These are phyloP conservation scores for Lepeophtheirus salmonis DNA, from an alignment of 1,140 invertebrate genomes.

Conservation along the genomic window DNA sequence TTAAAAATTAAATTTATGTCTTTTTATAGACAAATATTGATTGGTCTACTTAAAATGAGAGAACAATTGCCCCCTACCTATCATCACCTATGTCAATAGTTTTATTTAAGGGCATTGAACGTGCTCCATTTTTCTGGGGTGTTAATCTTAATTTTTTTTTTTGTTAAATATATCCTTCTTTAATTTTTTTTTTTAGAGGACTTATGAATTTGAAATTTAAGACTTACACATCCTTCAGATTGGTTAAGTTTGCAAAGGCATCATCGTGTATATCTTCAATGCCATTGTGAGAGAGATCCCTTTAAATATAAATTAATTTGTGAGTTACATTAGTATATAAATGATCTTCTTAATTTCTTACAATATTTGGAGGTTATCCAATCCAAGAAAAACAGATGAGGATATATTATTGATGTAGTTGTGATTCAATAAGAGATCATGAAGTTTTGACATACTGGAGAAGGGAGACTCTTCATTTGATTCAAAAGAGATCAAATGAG, in stretches of 20 bases:
- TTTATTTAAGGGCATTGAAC: too few relatives aligned
- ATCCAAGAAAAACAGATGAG: conserved; percentile 54
- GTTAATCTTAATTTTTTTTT: too few relatives aligned
- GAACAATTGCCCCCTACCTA: too few relatives aligned
- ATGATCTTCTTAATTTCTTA: conserved; percentile 27
- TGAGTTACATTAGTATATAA: conserved; percentile 12
- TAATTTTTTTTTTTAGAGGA: too few relatives aligned
- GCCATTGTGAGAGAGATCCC: conserved; percentile 66
- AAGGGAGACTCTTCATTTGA: conserved; percentile 42
- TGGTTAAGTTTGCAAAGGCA: conserved; percentile 53
- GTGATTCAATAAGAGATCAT: conserved; percentile 62
- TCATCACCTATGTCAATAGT: too few relatives aligned
- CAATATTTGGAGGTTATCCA: conserved; percentile 60
- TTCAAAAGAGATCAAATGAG: conserved; percentile 30
- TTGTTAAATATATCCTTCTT: too few relatives aligned
- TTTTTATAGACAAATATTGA: too few relatives aligned
- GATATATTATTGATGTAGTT: conserved; percentile 57
- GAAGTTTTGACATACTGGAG: conserved; percentile 44
- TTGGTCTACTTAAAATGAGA: too few relatives aligned
- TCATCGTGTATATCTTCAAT: conserved; percentile 64
- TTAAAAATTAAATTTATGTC: too few relatives aligned
- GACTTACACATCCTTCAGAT: conserved; percentile 75
- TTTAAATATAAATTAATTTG: conserved; percentile 26
- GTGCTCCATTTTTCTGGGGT: too few relatives aligned
- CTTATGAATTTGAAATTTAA: conserved; percentile 21